phyloP scores from a whole-genome alignment of 2,797 vertebrate species.

The Simalia tracyae region DNA sequence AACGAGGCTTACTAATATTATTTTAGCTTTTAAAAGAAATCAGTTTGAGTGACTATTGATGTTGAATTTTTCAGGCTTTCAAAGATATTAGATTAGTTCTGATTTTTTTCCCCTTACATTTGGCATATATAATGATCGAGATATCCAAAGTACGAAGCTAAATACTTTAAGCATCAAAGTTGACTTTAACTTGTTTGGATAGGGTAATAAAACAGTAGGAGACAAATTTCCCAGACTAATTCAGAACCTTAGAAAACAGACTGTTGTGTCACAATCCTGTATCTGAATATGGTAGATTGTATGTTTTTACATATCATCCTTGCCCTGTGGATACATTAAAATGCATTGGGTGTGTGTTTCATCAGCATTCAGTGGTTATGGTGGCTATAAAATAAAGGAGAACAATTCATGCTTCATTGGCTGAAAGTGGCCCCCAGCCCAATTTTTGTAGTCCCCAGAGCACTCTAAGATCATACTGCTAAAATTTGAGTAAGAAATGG shows the following conservation, averaged over 20 bases:
- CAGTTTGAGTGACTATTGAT: neutral
- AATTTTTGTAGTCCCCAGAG: neutral
- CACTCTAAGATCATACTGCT: neutral
- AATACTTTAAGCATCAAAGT: neutral
- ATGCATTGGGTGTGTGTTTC: neutral
- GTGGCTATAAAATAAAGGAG: neutral
- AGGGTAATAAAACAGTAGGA: neutral
- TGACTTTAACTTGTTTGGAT: neutral
- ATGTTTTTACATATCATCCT: neutral
- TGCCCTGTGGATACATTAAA: neutral
- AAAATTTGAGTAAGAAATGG: neutral
- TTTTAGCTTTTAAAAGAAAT: neutral
- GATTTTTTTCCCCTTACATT: neutral
- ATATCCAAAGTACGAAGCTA: neutral
- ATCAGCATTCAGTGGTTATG: neutral
- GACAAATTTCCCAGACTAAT: neutral
- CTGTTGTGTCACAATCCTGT: neutral
- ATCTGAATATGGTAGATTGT: neutral
- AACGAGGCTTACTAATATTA: neutral
- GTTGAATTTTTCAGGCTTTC: neutral
- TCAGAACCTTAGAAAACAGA: neutral
- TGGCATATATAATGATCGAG: neutral
- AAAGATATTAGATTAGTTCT: neutral
- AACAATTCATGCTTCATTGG: neutral
- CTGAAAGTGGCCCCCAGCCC: neutral